Base-by-base conservation (phyloP, 2,797 vertebrate species). In the Crenichthys baileyi region DNA sequence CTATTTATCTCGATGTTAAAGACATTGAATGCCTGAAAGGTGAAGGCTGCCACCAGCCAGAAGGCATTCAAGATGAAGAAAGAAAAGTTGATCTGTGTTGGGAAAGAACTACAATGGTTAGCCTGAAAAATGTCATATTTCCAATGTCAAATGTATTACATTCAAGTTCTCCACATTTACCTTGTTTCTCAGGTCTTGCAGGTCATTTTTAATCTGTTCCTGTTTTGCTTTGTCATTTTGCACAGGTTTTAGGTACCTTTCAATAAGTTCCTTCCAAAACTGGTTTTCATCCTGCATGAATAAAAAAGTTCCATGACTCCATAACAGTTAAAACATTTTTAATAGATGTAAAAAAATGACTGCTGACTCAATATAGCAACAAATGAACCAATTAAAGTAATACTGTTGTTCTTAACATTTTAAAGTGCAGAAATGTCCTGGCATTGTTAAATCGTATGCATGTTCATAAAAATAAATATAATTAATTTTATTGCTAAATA, bases 41-140 rank as follows among this genome's bases (percentile, higher is more conserved):
- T 87, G 73, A 95, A 94, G 0, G 93, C 92, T 0, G 91, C 81
- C 71, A 89, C 87, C 41, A 95, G 77, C 95, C 95, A 95, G 51
- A 95, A 13, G 12, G 82, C 75, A 16, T 95, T 95, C 24, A 86
- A 0, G 3, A 93, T 88, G 88, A 95, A 95, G 86, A 85, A 95
- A 44, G 83, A 68, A n/a, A 95, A 95, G 31, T 36, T 72, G 20
- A 72, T 48, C 9, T 50, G 22, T 15, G 48, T 15, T 55, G 22
- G 0, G 12, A 84, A 12, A 77, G 29, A 53, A 9, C 70, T 41
- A 11, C 8, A 46, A 1, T 0, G n/a, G 48, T 73, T 53, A 1
- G 41, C 56, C 3, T 5, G 11, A 41, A 16, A 31, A 36, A 0
- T 18, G 44, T 1, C 16, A 1, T 6, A 24, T 7, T 1, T 53